phyloP scores from a whole-genome alignment of 2,888 invertebrate species.

The Calameuta idolon region DNA sequence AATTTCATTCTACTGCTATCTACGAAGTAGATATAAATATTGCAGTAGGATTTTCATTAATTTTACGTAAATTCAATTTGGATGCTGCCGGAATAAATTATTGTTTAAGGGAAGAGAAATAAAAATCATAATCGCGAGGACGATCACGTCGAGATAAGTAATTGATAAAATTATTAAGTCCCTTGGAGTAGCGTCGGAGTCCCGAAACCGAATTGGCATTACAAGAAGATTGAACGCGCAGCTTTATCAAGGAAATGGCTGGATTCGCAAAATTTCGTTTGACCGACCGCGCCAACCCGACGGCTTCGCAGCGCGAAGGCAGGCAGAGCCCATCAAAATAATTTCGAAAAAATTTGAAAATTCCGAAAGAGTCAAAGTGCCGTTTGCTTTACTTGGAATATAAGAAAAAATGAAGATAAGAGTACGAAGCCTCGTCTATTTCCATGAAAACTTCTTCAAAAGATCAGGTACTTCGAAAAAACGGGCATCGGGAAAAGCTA shows the following conservation, averaged over 20 bases:
- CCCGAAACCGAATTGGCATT: background rate
- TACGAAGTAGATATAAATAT: background rate
- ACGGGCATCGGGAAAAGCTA: background rate
- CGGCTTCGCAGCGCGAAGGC: background rate
- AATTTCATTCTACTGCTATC: background rate
- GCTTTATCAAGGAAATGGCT: background rate
- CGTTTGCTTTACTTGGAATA: background rate
- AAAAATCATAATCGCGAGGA: background rate
- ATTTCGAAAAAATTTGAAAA: slow-evolving; percentile 35
- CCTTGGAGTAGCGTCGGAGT: background rate
- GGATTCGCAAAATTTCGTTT: background rate
- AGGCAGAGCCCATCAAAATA: slow-evolving; percentile 17
- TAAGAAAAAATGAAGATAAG: background rate
- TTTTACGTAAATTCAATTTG: background rate
- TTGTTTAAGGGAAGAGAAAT: background rate
- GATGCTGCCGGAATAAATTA: background rate
- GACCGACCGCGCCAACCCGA: background rate
- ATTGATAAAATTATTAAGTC: background rate
- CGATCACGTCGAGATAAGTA: background rate
- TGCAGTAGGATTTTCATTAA: background rate
- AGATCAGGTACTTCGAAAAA: background rate
- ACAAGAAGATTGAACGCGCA: background rate
- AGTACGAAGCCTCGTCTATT: background rate
- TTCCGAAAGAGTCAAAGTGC: slow-evolving; percentile 3
- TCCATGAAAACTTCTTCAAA: background rate